Conservation (phyloP, 2,888 invertebrate species). For the Dryadula phaetusa region DNA sequence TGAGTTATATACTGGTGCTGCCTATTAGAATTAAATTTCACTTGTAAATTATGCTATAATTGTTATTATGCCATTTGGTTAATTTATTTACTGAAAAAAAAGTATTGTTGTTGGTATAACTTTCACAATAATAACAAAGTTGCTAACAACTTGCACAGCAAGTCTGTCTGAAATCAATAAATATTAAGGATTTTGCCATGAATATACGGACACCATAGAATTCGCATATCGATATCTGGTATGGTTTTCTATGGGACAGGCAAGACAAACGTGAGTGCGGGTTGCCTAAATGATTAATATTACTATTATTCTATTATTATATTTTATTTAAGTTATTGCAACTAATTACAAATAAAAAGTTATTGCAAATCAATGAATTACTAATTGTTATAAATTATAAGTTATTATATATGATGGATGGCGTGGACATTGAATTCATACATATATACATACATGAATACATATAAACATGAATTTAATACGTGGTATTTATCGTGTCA, state of each 20-base stretch:
- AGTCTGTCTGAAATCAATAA: too few species aligned
- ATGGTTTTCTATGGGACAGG: too few species aligned
- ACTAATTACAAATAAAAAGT: conserved; percentile 7
- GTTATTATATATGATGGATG: neutral
- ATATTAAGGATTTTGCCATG: neutral
- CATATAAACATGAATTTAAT: too few species aligned
- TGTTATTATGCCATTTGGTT: conserved; percentile 9
- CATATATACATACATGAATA: neutral
- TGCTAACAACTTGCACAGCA: neutral
- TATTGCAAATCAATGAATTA: conserved; percentile 10
- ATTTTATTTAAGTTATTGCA: neutral
- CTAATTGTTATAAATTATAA: neutral
- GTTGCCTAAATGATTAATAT: too few species aligned
- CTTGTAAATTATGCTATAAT: conserved; percentile 11
- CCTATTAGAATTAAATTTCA: conserved; percentile 15
- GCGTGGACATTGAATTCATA: neutral
- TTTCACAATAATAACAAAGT: neutral
- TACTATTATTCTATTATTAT: neutral
- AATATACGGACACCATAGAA: neutral
- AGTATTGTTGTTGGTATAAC: neutral
- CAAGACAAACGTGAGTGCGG: too few species aligned
- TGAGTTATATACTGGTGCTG: neutral
- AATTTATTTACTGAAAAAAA: conserved; percentile 6
- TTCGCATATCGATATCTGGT: conserved; percentile 25
- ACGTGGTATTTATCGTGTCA: too few species aligned